Evolutionary conservation across 2,797 vertebrate species (phyloP).

Genomic region (Benthosema pterotum): DNA sequence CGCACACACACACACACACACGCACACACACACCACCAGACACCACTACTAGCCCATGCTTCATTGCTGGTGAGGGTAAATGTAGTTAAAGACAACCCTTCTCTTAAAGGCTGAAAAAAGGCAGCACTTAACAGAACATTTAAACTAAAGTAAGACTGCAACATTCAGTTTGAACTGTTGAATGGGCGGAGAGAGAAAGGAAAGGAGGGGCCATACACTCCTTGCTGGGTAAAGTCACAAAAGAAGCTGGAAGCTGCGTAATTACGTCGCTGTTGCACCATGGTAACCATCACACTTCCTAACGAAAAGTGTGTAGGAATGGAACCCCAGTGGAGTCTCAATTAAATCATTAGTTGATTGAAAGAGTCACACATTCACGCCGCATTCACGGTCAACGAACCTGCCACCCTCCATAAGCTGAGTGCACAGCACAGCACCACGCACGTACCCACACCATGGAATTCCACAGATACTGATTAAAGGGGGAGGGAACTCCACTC

Average conservation of each 20-base stretch:
- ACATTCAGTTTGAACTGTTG: constrained; percentile 28
- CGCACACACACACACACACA: too few species aligned
- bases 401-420: constrained; percentile 40
- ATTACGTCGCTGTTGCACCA: constrained; percentile 48
- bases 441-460: constrained; percentile 51
- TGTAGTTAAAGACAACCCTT: neutral
- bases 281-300: constrained; percentile 62
- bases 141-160: constrained; percentile 17
- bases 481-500: too few species aligned
- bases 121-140: neutral
- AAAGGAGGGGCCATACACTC: constrained; percentile 34
- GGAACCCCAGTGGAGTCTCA: constrained; percentile 51
- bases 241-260: constrained; percentile 42
- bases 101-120: neutral
- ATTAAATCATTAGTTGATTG: constrained; percentile 62
- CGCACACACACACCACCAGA: too few species aligned
- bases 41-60: neutral
- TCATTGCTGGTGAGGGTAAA: neutral
- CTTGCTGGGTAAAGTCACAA: constrained; percentile 42
- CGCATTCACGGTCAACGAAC: constrained; percentile 50
- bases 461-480: constrained; percentile 51
- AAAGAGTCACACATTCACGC: constrained; percentile 55
- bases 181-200: constrained; percentile 14
- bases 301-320: constrained; percentile 37
- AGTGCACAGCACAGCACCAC: constrained; percentile 55